Percentiles rank a stretch among this genome's conserved stretches.
phyloP scores from a whole-genome alignment of 1,140 invertebrate species.

The Magallana gigas region DNA sequence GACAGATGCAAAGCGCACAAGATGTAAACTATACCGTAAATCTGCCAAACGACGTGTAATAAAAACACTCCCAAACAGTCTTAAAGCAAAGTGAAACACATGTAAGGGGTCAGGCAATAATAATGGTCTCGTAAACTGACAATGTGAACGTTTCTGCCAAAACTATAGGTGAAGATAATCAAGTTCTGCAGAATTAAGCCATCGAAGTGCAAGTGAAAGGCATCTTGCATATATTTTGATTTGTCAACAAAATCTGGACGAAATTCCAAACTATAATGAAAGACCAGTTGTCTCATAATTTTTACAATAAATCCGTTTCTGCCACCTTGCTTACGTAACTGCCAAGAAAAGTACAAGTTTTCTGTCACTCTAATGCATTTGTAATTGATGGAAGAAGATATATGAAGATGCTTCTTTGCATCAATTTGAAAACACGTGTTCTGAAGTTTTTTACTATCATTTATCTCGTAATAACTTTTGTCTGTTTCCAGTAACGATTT shows the following conservation, averaged over 20 bases:
- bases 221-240: constrained; percentile 5
- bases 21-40: background rate
- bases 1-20: constrained; percentile 6
- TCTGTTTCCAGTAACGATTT: background rate
- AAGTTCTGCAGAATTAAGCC: constrained; percentile 3
- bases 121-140: constrained; percentile 1
- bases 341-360: background rate
- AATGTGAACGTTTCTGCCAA: constrained; percentile 2
- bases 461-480: background rate
- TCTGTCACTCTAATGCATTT: background rate
- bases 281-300: background rate
- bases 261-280: constrained; percentile 2
- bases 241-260: constrained; percentile 24
- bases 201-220: background rate
- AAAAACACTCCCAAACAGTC: background rate
- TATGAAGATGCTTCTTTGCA: background rate
- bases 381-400: background rate
- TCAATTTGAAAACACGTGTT: constrained; percentile 7
- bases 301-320: background rate
- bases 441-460: background rate
- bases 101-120: constrained; percentile 5
- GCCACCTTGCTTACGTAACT: background rate
- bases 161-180: background rate
- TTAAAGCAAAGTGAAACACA: constrained; percentile 26
- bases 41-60: constrained; percentile 1